Conservation (phyloP, 1,140 invertebrate species). For the Drosophila parvula region DNA sequence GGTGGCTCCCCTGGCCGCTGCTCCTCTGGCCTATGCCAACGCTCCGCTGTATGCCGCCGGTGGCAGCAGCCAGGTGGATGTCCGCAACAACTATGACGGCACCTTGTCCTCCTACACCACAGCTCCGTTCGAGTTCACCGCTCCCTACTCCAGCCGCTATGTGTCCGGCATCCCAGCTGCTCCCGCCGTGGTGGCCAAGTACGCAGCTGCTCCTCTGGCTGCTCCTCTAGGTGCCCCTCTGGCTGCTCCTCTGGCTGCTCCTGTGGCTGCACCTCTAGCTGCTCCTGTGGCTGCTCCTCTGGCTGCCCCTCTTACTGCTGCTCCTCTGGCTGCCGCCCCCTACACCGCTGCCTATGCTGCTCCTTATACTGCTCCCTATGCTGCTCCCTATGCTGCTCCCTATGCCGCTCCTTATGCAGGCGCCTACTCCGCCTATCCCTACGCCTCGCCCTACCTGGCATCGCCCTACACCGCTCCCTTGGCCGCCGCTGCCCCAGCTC, state of each 20-base stretch:
- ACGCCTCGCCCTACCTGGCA: conserved; percentile 29
- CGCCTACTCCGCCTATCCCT: conserved; percentile 39
- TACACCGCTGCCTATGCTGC: conserved; percentile 31
- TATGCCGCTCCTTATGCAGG: conserved; percentile 78
- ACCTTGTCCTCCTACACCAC: conserved; percentile 80
- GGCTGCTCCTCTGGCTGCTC: conserved; percentile 72
- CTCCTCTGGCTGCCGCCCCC: conserved; percentile 69
- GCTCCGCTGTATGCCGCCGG: conserved; percentile 76
- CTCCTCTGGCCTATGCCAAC: conserved; percentile 79
- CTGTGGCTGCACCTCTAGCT: conserved; percentile 33
- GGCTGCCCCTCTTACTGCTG: conserved; percentile 69
- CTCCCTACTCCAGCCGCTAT: conserved; percentile 85
- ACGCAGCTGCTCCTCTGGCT: conserved; percentile 72
- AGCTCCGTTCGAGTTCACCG: conserved; percentile 71
- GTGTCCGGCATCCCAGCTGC: conserved; percentile 71
- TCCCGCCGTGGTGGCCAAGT: conserved; percentile 55
- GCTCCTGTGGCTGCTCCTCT: conserved; percentile 42
- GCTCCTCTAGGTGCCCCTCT: conserved; percentile 27
- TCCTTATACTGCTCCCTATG: conserved; percentile 19
- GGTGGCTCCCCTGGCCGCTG: conserved; percentile 62
- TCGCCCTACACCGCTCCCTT: conserved; percentile 66
- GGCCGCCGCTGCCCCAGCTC: conserved; percentile 54
- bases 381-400: conserved; percentile 70
- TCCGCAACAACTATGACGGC: conserved; percentile 78
- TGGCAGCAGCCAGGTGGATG: conserved; percentile 78